A percentile compares a stretch with the other conserved stretches of the same genome.
Conservation (phyloP, 2,888 invertebrate species). For the Cephus sareptanus region DNA sequence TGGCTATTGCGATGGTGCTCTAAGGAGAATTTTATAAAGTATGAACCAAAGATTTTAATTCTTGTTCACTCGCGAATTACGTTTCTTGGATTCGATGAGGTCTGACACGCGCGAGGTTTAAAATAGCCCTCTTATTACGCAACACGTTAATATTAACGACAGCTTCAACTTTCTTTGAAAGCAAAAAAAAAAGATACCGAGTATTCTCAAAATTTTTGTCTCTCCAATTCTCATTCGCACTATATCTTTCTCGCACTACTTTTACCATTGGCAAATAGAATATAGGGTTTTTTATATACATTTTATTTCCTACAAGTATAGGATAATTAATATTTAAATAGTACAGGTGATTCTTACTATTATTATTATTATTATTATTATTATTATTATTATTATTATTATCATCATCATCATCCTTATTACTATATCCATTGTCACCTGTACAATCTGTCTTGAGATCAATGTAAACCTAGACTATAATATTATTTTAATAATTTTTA, state of each 20-base stretch:
- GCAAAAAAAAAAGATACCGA: not conserved
- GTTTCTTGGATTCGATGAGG: too few relatives aligned
- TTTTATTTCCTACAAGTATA: not conserved
- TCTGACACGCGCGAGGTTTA: too few relatives aligned
- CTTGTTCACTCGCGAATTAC: not conserved
- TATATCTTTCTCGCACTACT: too few relatives aligned
- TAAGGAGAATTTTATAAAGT: not conserved
- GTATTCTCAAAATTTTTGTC: not conserved
- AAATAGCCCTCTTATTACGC: not conserved
- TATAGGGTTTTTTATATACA: not conserved
- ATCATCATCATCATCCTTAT: not conserved
- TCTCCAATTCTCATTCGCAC: not conserved
- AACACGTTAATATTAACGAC: not conserved
- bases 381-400: too few relatives aligned
- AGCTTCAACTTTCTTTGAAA: not conserved
- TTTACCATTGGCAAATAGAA: not conserved
- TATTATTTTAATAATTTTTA: not conserved
- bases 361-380: too few relatives aligned
- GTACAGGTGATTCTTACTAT: not conserved
- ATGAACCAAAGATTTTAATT: not conserved
- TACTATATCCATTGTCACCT: not conserved
- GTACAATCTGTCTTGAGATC: not conserved
- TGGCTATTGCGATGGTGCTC: constrained; percentile 7
- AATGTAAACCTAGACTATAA: not conserved
- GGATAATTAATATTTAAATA: not conserved